Evolutionary conservation across 2,113 vertebrate genomes (phyloP).

Genomic region (Aegithalos caudatus): DNA sequence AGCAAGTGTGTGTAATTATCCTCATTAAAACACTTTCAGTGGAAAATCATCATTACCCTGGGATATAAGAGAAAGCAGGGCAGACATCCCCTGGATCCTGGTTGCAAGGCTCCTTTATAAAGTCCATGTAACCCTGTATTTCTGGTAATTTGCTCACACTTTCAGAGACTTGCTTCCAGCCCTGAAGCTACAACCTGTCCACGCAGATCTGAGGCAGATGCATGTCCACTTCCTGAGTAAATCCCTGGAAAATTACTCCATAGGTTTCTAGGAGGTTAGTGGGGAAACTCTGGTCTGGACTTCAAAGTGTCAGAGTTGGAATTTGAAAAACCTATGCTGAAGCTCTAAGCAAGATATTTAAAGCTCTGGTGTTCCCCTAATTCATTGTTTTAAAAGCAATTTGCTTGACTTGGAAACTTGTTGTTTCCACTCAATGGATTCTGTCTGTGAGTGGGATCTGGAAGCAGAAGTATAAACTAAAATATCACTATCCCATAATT

Average conservation of each 20-base stretch:
- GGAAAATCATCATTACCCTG: neutral
- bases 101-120: neutral
- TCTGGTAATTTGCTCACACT: neutral
- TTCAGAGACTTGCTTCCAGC: neutral
- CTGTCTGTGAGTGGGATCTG: neutral
- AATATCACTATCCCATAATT: neutral
- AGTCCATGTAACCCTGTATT: neutral
- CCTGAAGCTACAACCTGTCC: neutral
- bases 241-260: neutral
- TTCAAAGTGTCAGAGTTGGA: neutral
- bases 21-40: conserved; percentile 10
- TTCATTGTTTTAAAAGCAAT: neutral
- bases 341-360: neutral
- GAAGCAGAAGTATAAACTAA: neutral
- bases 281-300: neutral
- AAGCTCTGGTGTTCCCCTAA: neutral
- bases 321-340: neutral
- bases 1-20: neutral
- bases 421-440: neutral
- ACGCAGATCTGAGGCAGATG: neutral
- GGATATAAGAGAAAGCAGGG: neutral
- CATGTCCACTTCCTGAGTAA: neutral
- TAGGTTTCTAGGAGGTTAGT: neutral
- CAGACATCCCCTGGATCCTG: neutral
- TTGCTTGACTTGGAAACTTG: neutral